Base-by-base conservation (phyloP, 2,888 invertebrate species). In the Melikaiella ostensackeni region DNA sequence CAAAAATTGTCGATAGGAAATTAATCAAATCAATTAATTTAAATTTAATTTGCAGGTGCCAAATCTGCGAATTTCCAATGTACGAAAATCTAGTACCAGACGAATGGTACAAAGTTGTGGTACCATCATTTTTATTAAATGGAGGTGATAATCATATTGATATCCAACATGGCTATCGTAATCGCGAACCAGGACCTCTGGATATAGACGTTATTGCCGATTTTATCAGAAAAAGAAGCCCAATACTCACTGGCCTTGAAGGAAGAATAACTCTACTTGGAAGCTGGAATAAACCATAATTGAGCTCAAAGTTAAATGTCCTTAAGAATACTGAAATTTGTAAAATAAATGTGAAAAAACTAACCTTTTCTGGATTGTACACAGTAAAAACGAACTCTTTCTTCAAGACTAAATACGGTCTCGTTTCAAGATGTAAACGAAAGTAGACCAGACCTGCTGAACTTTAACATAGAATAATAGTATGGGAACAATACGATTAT, bases 131-230 rank as follows among this genome's bases (percentile, higher is more conserved):
- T 74, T 35, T 90, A 1, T 13, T 84, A 0, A 5, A 16, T 0
- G 96, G 96, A 19, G 96, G 96, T 64, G 95, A 96, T 87, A 95
- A 95, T 0, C 96, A 93, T 1, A 13, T 4, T 59, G 59, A 59
- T 27, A 59, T 24, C 5, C 11, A 27, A 59, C 0, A 27, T 59
- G 59, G 24, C 7, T 7, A 59, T 16, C 27, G 27, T 16, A 59
- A 24, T 59, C 55, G 55, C 21, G 55, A 55, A 55, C 59, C 59
- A 59, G 59, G 59, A 13, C 59, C 59, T 59, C 0, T 27, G 16
- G 59, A 59, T 27, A 16, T 27, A 59, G 59, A 59, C 4, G 21
- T 27, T 27, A 16, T 27, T 55, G 55, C 21, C n/a, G 21, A 11
- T 85, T 96, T 95, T 88, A 89, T 96, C 3, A 88, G 91, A 5